phyloP scores from a whole-genome alignment of 2,113 vertebrate species.

The Acinonyx jubatus region DNA sequence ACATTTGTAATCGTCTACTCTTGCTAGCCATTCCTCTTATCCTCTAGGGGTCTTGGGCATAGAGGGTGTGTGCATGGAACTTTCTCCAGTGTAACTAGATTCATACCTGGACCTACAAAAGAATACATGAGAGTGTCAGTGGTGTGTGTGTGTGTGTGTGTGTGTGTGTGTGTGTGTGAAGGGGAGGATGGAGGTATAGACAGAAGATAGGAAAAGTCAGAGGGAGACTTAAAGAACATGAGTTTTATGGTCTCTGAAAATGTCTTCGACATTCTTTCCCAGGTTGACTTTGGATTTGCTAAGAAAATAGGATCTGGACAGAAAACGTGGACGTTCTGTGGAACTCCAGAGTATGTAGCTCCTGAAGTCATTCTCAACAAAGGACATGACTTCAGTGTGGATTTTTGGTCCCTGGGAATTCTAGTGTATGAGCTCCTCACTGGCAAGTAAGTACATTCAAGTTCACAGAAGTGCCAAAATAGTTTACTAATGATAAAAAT shows the following conservation, averaged over 20 bases:
- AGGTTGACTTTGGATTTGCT: constrained; percentile 98
- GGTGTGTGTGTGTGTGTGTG: not conserved
- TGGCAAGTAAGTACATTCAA: constrained; percentile 88
- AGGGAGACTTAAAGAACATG: not conserved
- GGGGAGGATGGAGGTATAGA: not conserved
- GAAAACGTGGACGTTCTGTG: constrained; percentile 97
- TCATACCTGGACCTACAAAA: not conserved
- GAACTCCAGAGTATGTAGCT: constrained; percentile 96
- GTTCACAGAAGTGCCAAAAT: not conserved
- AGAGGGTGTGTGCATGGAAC: not conserved
- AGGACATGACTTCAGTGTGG: constrained; percentile 95
- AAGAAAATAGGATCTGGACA: constrained; percentile 94
- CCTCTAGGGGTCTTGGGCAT: not conserved
- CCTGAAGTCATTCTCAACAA: constrained; percentile 97
- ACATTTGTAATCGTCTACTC: fast-evolving
- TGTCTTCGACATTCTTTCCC: constrained; percentile 42
- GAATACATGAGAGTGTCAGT: not conserved
- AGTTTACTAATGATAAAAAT: not conserved
- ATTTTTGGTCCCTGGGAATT: constrained; percentile 97
- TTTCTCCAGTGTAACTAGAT: not conserved
- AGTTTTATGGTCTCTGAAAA: not conserved
- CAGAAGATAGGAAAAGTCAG: not conserved
- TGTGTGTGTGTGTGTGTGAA: not conserved
- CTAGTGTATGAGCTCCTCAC: constrained; percentile 95
- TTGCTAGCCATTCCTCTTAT: not conserved